Conservation (phyloP, 2,888 invertebrate species). For the Dione vanillae region DNA sequence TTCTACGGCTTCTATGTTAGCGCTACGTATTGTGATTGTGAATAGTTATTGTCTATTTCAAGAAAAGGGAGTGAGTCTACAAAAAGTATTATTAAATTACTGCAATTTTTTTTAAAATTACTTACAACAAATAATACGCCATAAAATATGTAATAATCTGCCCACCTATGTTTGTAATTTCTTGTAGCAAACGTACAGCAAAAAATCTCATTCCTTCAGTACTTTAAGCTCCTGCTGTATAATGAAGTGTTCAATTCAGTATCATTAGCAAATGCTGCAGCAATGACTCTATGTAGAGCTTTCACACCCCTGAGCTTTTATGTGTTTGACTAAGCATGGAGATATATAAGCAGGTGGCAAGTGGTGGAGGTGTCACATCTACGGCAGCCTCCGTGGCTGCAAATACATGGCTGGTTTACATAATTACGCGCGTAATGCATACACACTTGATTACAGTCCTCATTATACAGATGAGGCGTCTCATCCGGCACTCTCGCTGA, state of each 20-base stretch:
- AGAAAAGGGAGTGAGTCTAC: too few relatives aligned
- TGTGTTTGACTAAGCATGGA: neutral
- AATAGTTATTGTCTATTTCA: too few relatives aligned
- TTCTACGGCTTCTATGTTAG: too few relatives aligned
- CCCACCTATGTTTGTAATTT: too few relatives aligned
- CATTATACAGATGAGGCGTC: constrained; percentile 58
- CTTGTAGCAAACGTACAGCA: too few relatives aligned
- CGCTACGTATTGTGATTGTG: too few relatives aligned
- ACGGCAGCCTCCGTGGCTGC: neutral
- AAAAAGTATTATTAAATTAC: too few relatives aligned
- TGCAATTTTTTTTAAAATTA: too few relatives aligned
- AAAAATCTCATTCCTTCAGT: constrained; percentile 3
- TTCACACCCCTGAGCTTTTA: neutral
- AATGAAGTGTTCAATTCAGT: constrained; percentile 15
- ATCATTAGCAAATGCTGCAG: constrained; percentile 17
- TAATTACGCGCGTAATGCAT: constrained; percentile 35
- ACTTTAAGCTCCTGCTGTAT: neutral
- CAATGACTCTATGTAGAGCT: constrained; percentile 1
- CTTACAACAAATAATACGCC: too few relatives aligned
- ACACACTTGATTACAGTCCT: constrained; percentile 57
- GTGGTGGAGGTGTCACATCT: neutral
- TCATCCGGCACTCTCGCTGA: constrained; percentile 21
- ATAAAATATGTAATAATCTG: too few relatives aligned
- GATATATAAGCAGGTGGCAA: neutral
- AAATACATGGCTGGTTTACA: constrained; percentile 27